Base-by-base conservation (phyloP, 2,797 vertebrate species). In the Catostomus latipinnis region DNA sequence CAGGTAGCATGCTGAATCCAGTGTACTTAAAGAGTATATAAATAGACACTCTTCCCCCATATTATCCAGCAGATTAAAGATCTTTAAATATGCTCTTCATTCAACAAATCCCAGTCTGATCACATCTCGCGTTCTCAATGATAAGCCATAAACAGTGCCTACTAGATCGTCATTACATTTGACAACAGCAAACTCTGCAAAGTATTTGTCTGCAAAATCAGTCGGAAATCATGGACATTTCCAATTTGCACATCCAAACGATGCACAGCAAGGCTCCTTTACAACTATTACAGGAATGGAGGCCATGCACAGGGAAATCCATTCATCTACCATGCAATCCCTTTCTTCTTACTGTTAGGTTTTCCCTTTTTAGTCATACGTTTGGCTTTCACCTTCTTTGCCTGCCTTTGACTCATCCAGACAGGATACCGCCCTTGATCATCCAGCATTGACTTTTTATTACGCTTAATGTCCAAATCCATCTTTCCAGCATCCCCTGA, bases 401-500 rank as follows among this genome's bases (percentile, higher is more conserved):
- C 94, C 72, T 99, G 96, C 14, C 97, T 93, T 65, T 95, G 96
- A 89, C 89, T 95, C 97, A 99, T 97, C 98, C 97, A 99, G 11
- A 84, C 72, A 0, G 98, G 97, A 85, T 99, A 99, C 87, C 96
- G 96, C 86, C 98, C 98, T 5, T 98, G 89, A 81, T 97, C 92
- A 65, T 99, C 91, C 83, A 98, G 84, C 76, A 94, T 91, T 12
- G 93, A 98, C 85, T 94, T 96, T 89, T 95, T 96, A 88, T 89
- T 96, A 85, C 96, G 94, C 88, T 96, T 98, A 83, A 84, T 87
- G 82, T 97, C 96, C 85, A 90, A 48, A 0, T 99, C 96, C 98
- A 99, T 99, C 83, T 92, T 95, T 73, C 89, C 89, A 57, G 86
- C 87, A 84, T 88, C 93, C 81, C 83, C 92, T 93, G 54, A 2